phyloP scores from a whole-genome alignment of 2,888 invertebrate species.

The Cheilosia soror region DNA sequence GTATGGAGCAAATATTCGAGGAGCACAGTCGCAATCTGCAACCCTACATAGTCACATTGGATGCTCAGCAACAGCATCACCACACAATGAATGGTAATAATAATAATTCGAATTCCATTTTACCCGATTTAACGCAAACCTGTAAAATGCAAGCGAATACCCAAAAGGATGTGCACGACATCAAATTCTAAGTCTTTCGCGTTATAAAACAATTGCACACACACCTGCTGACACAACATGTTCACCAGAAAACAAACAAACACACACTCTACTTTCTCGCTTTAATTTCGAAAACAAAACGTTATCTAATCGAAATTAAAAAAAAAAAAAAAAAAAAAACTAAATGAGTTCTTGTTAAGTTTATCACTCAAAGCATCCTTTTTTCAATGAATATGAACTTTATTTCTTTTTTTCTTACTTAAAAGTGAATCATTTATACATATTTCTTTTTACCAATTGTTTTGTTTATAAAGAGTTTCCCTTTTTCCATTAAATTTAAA shows the following conservation, averaged over 20 bases:
- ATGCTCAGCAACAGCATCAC: constrained; percentile 77
- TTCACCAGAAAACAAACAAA: constrained; percentile 20
- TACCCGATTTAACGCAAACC: constrained; percentile 84
- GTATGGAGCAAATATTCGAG: constrained; percentile 91
- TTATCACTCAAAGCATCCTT: constrained; percentile 3
- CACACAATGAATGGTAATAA: constrained; percentile 82
- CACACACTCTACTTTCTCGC: constrained; percentile 6
- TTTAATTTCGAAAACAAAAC: constrained; percentile 2
- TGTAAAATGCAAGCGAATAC: constrained; percentile 91
- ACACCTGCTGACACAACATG: constrained; percentile 20
- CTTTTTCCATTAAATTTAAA: constrained; percentile 54
- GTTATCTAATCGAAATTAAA: not conserved
- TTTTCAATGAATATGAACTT: constrained; percentile 44
- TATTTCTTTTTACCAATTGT: constrained; percentile 45
- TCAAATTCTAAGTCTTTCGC: constrained; percentile 87
- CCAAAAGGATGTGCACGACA: constrained; percentile 93
- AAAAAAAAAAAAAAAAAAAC: not conserved
- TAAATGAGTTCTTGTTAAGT: constrained; percentile 26
- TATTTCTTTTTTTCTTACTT: constrained; percentile 13
- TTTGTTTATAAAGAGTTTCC: constrained; percentile 28
- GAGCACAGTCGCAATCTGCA: constrained; percentile 83
- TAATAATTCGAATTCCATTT: constrained; percentile 82
- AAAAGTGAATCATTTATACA: constrained; percentile 66
- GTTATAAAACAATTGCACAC: constrained; percentile 22
- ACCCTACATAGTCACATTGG: constrained; percentile 78